phyloP scores from a whole-genome alignment of 2,888 invertebrate species.

The Stegophylla sp. region DNA sequence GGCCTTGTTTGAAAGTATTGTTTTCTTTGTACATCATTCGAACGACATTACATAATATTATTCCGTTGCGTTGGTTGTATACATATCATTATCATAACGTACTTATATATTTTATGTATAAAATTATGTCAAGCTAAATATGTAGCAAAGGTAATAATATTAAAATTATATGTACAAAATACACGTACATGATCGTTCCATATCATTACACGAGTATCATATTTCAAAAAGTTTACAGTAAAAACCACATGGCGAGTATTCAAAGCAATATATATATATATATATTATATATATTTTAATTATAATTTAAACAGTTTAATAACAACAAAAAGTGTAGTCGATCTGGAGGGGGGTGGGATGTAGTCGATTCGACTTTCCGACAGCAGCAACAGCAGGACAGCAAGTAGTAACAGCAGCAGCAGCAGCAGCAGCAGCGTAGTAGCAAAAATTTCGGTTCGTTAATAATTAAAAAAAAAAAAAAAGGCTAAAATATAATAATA shows the following conservation, averaged over 20 bases:
- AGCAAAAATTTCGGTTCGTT: constrained; percentile 14
- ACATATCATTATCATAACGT: not conserved
- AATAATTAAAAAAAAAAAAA: not conserved
- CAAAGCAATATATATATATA: constrained; percentile 26
- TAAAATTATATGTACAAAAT: constrained; percentile 5
- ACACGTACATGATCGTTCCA: not conserved
- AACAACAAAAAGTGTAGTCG: constrained; percentile 28
- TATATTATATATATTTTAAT: too few species aligned
- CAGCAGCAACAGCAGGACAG: not conserved
- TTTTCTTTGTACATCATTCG: not conserved
- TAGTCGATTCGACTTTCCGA: not conserved
- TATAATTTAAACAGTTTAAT: constrained; percentile 46
- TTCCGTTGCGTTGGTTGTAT: not conserved
- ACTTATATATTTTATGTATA: not conserved
- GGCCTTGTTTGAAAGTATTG: not conserved
- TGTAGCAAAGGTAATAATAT: constrained; percentile 30
- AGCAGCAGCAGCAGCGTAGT: not conserved
- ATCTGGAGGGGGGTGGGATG: not conserved
- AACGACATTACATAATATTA: not conserved
- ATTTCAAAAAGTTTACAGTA: constrained; percentile 35
- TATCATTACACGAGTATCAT: not conserved
- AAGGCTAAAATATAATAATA: not conserved
- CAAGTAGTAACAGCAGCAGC: not conserved
- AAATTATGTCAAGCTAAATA: constrained; percentile 12
- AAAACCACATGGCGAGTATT: constrained; percentile 25